Conservation (phyloP, 2,888 invertebrate genomes). For the Pandemis cinnamomeana region DNA sequence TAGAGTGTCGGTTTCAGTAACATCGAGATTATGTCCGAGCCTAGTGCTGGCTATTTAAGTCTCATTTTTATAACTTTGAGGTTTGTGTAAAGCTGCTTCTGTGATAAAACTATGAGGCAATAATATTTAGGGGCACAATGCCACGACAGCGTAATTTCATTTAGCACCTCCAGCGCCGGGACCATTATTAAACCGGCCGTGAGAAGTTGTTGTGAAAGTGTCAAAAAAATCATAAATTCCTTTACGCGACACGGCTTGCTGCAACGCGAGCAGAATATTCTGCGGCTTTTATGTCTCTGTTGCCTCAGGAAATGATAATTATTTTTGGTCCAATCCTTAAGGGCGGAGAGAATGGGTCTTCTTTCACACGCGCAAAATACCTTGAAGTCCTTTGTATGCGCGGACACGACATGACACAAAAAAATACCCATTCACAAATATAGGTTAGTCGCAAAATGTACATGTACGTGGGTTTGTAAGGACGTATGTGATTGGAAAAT, state of each 20-base stretch:
- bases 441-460: constrained; percentile 78
- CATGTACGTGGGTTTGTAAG: constrained; percentile 42
- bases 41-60: constrained; percentile 48
- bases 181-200: constrained; percentile 56
- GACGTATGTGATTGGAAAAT: constrained; percentile 1
- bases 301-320: constrained; percentile 85
- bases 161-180: constrained; percentile 55
- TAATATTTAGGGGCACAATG: constrained; percentile 44
- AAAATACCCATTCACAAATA: constrained; percentile 82
- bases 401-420: constrained; percentile 64
- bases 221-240: constrained; percentile 56
- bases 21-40: constrained; percentile 56
- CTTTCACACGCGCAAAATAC: constrained; percentile 83
- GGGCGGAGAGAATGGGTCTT: constrained; percentile 74
- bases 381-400: constrained; percentile 74
- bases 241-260: constrained; percentile 52
- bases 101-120: constrained; percentile 30
- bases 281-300: constrained; percentile 57
- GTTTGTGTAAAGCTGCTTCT: background rate
- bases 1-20: constrained; percentile 64
- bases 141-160: constrained; percentile 44
- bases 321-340: constrained; percentile 78
- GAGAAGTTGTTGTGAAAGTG: constrained; percentile 61
- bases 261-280: constrained; percentile 55
- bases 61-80: background rate